These are phyloP conservation scores for Diarsia brunnea DNA, from an alignment of 2,888 invertebrate genomes.

Conservation along the genomic window DNA sequence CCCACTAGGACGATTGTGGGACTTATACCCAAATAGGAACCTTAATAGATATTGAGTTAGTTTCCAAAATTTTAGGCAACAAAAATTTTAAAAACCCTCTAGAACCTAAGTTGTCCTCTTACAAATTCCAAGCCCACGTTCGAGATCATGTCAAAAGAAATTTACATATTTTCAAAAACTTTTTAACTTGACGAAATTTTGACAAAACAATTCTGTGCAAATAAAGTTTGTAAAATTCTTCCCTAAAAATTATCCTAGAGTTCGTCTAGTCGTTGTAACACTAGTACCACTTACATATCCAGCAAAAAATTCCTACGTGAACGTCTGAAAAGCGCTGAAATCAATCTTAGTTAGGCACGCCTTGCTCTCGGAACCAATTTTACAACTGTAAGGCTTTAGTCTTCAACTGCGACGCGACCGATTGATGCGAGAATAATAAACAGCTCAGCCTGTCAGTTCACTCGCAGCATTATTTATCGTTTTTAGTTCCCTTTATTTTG, in stretches of 20 bases:
- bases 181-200: background rate
- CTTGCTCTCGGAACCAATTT: constrained; percentile 51
- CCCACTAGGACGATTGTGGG: background rate
- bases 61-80: background rate
- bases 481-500: constrained; percentile 42
- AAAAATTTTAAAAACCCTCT: background rate
- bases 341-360: constrained; percentile 47
- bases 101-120: background rate
- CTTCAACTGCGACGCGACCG: constrained; percentile 51
- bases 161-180: constrained; percentile 3
- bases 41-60: background rate
- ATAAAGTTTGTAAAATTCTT: background rate
- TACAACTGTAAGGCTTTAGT: constrained; percentile 55
- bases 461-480: constrained; percentile 48
- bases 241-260: background rate
- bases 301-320: constrained; percentile 17
- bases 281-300: constrained; percentile 2
- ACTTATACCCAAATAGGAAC: background rate
- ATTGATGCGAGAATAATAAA: constrained; percentile 60
- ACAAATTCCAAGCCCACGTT: background rate
- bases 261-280: constrained; percentile 11
- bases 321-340: constrained; percentile 36
- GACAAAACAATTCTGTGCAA: background rate
- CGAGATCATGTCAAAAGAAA: background rate
- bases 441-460: constrained; percentile 47